Conservation (phyloP, 2,888 invertebrate genomes). For the Cataglyphis albicans region DNA sequence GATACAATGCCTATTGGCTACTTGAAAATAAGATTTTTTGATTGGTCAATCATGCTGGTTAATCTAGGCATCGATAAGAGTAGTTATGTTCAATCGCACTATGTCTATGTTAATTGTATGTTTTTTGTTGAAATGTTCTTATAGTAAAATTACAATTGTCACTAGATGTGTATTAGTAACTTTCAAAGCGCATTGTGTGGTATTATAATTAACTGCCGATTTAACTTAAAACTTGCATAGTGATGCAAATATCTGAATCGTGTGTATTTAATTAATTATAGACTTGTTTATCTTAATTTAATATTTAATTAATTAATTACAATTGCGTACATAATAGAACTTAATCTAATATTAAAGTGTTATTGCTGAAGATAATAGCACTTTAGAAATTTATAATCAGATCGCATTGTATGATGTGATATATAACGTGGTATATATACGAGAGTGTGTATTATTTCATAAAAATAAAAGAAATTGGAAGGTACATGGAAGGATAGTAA, state of each 20-base stretch:
- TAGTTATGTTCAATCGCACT: too few species aligned
- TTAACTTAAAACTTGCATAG: background rate
- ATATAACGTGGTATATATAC: background rate
- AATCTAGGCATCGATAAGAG: too few species aligned
- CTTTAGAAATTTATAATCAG: background rate
- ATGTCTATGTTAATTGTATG: too few species aligned
- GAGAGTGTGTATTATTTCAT: background rate
- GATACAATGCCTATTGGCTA: too few species aligned
- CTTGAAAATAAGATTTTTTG: too few species aligned
- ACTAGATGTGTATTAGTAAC: too few species aligned
- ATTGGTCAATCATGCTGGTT: too few species aligned
- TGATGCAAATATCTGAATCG: background rate
- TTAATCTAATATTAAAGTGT: background rate
- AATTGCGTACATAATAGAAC: background rate
- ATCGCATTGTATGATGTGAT: background rate
- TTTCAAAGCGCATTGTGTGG: too few species aligned
- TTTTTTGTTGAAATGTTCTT: too few species aligned
- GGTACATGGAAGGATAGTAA: background rate
- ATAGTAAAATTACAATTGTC: too few species aligned
- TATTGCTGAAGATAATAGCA: background rate
- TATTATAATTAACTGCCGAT: background rate
- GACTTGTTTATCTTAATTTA: background rate
- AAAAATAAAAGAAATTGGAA: background rate
- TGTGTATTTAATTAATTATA: background rate
- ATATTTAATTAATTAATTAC: background rate